These are phyloP conservation scores for Calliphora vicina DNA, from an alignment of 1,140 invertebrate genomes.

Conservation along the genomic window DNA sequence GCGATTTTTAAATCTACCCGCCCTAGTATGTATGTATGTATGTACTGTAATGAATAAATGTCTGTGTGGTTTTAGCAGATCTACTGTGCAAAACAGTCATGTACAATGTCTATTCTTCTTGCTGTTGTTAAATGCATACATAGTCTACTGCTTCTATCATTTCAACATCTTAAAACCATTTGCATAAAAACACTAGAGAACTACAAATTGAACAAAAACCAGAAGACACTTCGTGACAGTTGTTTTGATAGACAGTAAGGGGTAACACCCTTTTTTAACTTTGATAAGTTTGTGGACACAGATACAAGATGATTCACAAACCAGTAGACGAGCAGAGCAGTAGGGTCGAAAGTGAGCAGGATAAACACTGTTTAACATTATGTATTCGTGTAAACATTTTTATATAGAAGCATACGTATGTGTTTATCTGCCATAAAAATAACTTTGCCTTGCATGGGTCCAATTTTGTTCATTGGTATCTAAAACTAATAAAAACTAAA, in stretches of 20 bases:
- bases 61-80: no score
- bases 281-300: neutral
- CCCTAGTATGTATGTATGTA: no score
- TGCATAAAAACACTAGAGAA: neutral
- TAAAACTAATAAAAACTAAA: no score
- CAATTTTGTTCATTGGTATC: no score
- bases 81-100: no score
- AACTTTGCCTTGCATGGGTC: no score
- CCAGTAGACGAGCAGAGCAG: neutral
- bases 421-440: no score
- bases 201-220: neutral
- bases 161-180: neutral
- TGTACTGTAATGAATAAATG: no score
- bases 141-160: neutral
- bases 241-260: neutral
- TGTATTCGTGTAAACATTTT: no score
- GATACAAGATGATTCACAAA: neutral
- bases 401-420: no score
- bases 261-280: neutral
- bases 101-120: no score
- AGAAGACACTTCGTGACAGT: constrained; percentile 19
- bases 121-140: neutral
- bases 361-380: neutral
- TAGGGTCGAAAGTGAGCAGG: neutral
- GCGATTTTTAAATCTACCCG: no score